Conservation (phyloP, 2,797 vertebrate genomes). For the Megaceryle alcyon region DNA sequence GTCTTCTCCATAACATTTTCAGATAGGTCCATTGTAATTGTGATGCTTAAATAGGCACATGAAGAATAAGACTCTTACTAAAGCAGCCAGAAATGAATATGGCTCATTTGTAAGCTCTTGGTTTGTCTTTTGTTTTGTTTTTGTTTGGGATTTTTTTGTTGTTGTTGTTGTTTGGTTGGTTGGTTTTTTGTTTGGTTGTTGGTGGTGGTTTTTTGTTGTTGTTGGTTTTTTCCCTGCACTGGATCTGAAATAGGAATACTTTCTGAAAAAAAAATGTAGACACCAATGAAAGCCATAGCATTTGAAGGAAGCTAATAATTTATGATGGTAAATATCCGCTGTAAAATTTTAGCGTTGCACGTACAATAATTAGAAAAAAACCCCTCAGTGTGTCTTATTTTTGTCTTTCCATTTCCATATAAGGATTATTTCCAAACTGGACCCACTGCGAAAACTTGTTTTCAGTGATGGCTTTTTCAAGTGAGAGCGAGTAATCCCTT, state of each 20-base stretch:
- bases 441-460: background rate
- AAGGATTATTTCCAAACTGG: conserved; percentile 16
- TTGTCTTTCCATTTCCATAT: background rate
- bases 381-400: background rate
- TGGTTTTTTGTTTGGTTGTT: too few relatives aligned
- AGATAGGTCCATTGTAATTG: background rate
- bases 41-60: background rate
- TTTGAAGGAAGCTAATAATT: background rate
- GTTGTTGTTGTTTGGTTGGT: too few relatives aligned
- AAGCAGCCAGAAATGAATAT: background rate
- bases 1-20: background rate
- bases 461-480: background rate
- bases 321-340: background rate
- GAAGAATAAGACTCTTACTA: background rate
- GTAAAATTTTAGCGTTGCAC: background rate
- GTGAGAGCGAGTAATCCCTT: conserved; percentile 19
- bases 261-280: background rate
- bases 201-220: too few relatives aligned
- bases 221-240: background rate
- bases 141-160: background rate
- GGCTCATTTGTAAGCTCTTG: background rate
- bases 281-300: background rate
- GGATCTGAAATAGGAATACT: background rate
- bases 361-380: background rate
- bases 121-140: background rate